Percentiles rank a stretch among this genome's conserved stretches.
phyloP scores from a whole-genome alignment of 2,797 vertebrate genomes.

The Bradypodion pumilum region DNA sequence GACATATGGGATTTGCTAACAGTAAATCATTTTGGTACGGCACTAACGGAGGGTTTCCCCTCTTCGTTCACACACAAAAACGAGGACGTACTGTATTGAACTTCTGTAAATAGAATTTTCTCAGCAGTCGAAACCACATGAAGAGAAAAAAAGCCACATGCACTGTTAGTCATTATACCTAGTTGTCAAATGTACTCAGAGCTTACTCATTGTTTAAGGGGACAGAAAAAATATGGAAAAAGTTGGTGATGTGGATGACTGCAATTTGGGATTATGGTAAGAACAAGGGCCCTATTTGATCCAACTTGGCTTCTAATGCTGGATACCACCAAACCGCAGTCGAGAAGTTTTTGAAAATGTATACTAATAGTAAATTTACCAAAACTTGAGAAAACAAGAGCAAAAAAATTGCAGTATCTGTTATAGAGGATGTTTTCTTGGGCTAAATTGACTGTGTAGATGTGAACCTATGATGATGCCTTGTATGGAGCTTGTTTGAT shows the following conservation, averaged over 20 bases:
- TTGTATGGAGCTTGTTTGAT: neutral
- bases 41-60: neutral
- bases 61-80: neutral
- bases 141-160: neutral
- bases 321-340: neutral
- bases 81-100: neutral
- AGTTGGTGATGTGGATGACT: neutral
- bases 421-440: neutral
- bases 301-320: neutral
- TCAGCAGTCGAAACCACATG: neutral
- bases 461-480: neutral
- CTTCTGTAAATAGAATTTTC: neutral
- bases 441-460: neutral
- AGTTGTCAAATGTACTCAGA: neutral
- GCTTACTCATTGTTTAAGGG: neutral
- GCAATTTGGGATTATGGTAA: neutral
- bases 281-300: neutral
- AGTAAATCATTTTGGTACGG: neutral
- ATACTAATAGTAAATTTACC: neutral
- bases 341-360: neutral
- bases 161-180: neutral
- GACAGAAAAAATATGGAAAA: slow-evolving; percentile 6
- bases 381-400: neutral
- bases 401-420: neutral
- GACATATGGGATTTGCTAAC: neutral